These are phyloP conservation scores for Erythrocercus mccallii DNA, from an alignment of 2,113 vertebrate genomes.

Conservation along the genomic window DNA sequence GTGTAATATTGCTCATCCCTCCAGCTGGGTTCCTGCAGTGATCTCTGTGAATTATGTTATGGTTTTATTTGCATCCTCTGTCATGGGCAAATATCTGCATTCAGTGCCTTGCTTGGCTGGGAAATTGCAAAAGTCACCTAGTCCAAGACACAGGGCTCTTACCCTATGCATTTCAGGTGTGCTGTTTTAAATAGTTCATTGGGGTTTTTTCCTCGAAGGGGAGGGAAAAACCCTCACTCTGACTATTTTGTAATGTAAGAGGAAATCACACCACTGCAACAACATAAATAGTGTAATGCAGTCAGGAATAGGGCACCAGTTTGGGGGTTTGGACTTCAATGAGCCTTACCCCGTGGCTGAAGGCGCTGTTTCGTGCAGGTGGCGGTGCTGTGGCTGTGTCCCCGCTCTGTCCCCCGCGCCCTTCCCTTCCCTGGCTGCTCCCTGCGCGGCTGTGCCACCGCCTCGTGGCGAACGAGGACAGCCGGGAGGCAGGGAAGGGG, in stretches of 20 bases:
- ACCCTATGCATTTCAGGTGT: not conserved
- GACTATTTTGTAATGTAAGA: not conserved
- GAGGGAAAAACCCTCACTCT: rapidly evolving
- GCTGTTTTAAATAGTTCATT: not conserved
- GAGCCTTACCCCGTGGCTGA: rapidly evolving
- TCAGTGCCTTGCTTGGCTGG: not conserved
- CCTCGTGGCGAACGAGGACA: not conserved
- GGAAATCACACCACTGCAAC: not conserved
- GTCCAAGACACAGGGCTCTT: not conserved
- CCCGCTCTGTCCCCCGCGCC: not conserved
- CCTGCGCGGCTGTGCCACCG: not conserved
- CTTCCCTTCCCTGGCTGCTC: not conserved
- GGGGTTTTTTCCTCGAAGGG: rapidly evolving
- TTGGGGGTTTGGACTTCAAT: not conserved
- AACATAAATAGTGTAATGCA: not conserved
- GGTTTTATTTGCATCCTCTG: not conserved
- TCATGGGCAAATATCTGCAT: not conserved
- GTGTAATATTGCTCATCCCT: not conserved
- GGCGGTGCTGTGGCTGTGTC: rapidly evolving
- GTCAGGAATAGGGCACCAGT: not conserved
- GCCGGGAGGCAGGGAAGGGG: too few species aligned
- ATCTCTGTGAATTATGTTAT: not conserved
- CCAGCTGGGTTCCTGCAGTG: not conserved
- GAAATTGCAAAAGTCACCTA: not conserved
- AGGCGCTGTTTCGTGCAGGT: not conserved